Evolutionary conservation across 2,113 vertebrate species (phyloP), one percentile per base, ranked within the genome.

Genomic region (Chionomys nivalis): DNA sequence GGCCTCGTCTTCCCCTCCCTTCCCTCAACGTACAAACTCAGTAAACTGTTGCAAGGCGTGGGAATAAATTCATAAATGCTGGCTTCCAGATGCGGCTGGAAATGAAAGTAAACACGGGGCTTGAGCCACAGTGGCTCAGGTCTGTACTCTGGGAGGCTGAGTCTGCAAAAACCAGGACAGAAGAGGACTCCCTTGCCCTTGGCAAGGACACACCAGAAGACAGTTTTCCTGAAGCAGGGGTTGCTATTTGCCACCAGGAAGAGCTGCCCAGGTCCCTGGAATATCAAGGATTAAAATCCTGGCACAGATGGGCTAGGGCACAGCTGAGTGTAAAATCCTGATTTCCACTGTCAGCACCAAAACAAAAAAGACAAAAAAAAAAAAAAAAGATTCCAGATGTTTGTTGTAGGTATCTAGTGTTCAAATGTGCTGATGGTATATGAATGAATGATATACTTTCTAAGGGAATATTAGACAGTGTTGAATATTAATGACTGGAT

Each of bases 11-110:
- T 31, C 11, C 47, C 65, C 0, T 9, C 19, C 42, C 72, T 44
- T 82, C 39, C 66, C 89, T 89, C 77, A 4, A 72, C 16, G 9
- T 39, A 1, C 16, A 0, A 44, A 5, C 81, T 82, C 96, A 47
- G 93, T 26, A 93, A 96, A 55, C 86, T 13, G 96, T 24, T 97
- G 94, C 55, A 96, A 55, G 94, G 87, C 49, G 87, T 61, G 42
- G 92, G 95, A 39, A 49, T 9, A 47, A 90, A 77, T 94, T 94
- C 76, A 11, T 36, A 90, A 97, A 52, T 94, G 95, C 94, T 55
- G 96, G 89, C 36, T 61, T 85, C 97, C 77, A 88, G 63, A 92
- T 86, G 97, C 90, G 82, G 97, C 95, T 92, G 92, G 93, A 81
- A 95, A 96, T 16, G 86, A 89, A 96, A 96, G 97, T 31, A 95